These are phyloP conservation scores for Ichneumoninae sp. DNA, from an alignment of 2,888 invertebrate genomes.

Conservation along the genomic window DNA sequence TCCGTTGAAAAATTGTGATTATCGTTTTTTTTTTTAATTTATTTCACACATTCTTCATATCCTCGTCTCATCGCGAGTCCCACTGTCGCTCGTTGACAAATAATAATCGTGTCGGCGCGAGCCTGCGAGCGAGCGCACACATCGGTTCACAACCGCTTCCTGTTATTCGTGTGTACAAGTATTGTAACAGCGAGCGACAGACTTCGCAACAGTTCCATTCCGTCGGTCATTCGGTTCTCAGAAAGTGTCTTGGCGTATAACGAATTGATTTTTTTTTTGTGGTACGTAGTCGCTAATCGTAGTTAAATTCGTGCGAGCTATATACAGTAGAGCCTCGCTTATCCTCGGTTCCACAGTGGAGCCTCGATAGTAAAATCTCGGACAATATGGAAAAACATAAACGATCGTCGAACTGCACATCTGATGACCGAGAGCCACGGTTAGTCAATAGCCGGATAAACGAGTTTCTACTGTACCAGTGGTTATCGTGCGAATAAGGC, in stretches of 20 bases:
- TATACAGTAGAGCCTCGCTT: not conserved
- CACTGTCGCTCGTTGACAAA: conserved; percentile 14
- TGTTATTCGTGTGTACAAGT: conserved; percentile 50
- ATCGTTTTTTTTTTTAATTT: no score
- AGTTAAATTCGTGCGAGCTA: not conserved
- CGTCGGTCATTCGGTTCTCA: conserved; percentile 13
- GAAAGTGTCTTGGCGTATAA: conserved; percentile 1
- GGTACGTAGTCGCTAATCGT: not conserved
- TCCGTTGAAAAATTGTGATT: not conserved
- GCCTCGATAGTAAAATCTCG: not conserved
- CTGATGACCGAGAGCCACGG: no score
- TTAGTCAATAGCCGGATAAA: no score
- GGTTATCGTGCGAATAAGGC: no score
- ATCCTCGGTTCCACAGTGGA: not conserved
- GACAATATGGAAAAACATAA: not conserved
- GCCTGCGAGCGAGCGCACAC: not conserved
- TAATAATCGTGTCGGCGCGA: conserved; percentile 40
- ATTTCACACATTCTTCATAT: conserved; percentile 12
- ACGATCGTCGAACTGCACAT: not conserved
- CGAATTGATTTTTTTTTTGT: not conserved
- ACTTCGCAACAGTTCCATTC: conserved; percentile 28
- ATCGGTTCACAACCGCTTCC: conserved; percentile 62
- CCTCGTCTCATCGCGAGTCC: conserved; percentile 19
- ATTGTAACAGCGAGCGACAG: conserved; percentile 1
- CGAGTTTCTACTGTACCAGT: no score